Base-by-base conservation (phyloP, 64 coral and sea anemone genomes). In the Dendrophyllia cribrosa region DNA sequence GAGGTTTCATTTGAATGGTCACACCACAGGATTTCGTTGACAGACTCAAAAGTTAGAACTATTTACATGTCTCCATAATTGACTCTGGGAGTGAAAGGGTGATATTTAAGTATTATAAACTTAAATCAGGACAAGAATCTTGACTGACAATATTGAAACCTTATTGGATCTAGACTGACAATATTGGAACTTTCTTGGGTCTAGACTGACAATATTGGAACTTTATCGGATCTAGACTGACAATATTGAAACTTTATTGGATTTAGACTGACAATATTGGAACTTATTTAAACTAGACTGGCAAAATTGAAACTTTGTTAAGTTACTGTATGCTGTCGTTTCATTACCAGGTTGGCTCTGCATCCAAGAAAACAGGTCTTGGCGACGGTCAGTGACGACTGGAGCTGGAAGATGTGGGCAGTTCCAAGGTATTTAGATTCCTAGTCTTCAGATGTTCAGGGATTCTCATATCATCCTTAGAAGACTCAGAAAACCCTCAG, bases 331-430 rank as follows among this genome's bases (percentile, higher is more conserved):
- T 56, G 53, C 12, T 5, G 12, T n/a, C 34, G 17, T 8, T 86
- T 87, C 25, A 66, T 16, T 15, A 53, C 46, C 44, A 99, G 97
- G 13, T 80, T 99, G 60, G 91, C 97, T 79, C 83, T 99, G 21
- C 97, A 99, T 91, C 97, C 97, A 43, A 91, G 97, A 14, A 99
- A 99, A 87, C 97, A 99, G 61, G 91, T 99, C 7, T 74, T 99
- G 60, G 91, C 94, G 3, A 99, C 97, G 12, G 91, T 93, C 6
- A 99, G 97, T 84, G 97, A 99, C 70, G 97, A 99, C 50, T 77
- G 93, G 47, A 90, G 88, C 12, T 99, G 97, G 97, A 99, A 99
- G 59, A 99, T 99, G 97, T 99, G 97, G 97, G 94, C 94, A 51
- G 87, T 99, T 53, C 97, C 97, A 88, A 96, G 96, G 96, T 93